Evolutionary conservation across 2,888 invertebrate species (phyloP), one percentile per base, ranked within the genome.

Genomic region (Panorpa germanica): DNA sequence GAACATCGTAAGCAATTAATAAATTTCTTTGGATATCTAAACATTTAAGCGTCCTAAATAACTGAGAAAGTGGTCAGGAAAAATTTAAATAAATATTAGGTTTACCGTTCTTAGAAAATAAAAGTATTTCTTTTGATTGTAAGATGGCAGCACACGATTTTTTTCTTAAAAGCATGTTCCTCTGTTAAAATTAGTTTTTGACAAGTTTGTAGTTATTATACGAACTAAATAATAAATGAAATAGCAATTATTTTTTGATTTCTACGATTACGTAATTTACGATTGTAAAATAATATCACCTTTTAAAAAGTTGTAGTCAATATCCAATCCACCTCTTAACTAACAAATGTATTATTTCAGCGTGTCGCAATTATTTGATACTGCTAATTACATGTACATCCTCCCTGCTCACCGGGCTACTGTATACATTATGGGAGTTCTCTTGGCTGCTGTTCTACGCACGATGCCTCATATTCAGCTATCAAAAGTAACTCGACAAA

Each of bases 311-410:
- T n/a, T 25, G n/a, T 33, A 29, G 10, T 14, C 12, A 29, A 11
- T 19, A 7, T 14, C 24, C n/a, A n/a, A n/a, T n/a, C n/a, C n/a
- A n/a, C n/a, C n/a, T n/a, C n/a, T 22, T 23, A 27, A 6, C 12
- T n/a, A n/a, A n/a, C 21, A 23, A 17, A 11, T 25, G 29, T 33
- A 38, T 33, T 29, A 29, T 55, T 53, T 28, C 42, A 72, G 71
- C 27, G 63, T 71, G 31, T 55, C 61, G 40, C 66, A 69, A 40
- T 49, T 74, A 33, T 73, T 73, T 45, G 63, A 63, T 33, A 74
- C 73, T 2, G 73, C 73, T 5, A 66, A 73, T 49, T 55, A 65
- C 25, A 71, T 73, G 55, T 74, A 74, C 44, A 70, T 66, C 22
- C 52, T 71, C 34, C 73, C 73, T 16, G 58, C 63, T 1, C 65